Evolutionary conservation across 2,797 vertebrate species (phyloP).

Genomic region (Melanotaenia nigrans): DNA sequence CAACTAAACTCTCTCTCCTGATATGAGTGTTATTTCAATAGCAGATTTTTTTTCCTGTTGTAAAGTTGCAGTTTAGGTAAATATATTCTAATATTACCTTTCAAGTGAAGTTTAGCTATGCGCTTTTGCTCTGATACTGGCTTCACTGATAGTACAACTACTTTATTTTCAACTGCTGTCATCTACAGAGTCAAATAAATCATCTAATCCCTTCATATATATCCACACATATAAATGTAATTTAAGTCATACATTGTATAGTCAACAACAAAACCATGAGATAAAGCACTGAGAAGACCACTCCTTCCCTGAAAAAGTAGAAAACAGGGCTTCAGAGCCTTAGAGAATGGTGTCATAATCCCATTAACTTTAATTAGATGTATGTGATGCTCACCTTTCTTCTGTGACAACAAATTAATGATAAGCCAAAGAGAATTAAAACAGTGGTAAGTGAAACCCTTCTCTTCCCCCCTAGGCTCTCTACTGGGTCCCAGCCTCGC

Average conservation of each 20-base stretch:
- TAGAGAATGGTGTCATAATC: slow-evolving; percentile 62
- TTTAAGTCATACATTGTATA: slow-evolving; percentile 3
- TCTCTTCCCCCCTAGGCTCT: slow-evolving; percentile 70
- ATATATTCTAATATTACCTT: slow-evolving; percentile 5
- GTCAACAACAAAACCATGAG: slow-evolving; percentile 16
- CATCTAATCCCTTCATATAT: slow-evolving; percentile 8
- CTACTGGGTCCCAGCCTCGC: slow-evolving; percentile 74
- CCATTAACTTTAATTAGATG: slow-evolving; percentile 74
- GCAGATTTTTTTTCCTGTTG: background rate
- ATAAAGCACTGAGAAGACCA: slow-evolving; percentile 32
- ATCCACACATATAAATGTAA: slow-evolving; percentile 6
- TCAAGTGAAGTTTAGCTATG: background rate
- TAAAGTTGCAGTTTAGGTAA: background rate
- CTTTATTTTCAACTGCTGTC: background rate
- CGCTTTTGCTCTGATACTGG: background rate
- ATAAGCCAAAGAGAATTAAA: slow-evolving; percentile 75
- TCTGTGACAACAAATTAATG: slow-evolving; percentile 75
- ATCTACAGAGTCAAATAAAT: slow-evolving; percentile 1
- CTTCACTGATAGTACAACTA: background rate
- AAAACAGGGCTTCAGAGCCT: slow-evolving; percentile 48
- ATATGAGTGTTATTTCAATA: slow-evolving; percentile 21
- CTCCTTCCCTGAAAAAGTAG: slow-evolving; percentile 31
- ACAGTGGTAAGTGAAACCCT: slow-evolving; percentile 68
- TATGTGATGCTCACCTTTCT: slow-evolving; percentile 71
- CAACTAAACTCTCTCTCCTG: slow-evolving; percentile 5